phyloP scores from a whole-genome alignment of 2,113 vertebrate species.

The Poeciliopsis turrubarensis region DNA sequence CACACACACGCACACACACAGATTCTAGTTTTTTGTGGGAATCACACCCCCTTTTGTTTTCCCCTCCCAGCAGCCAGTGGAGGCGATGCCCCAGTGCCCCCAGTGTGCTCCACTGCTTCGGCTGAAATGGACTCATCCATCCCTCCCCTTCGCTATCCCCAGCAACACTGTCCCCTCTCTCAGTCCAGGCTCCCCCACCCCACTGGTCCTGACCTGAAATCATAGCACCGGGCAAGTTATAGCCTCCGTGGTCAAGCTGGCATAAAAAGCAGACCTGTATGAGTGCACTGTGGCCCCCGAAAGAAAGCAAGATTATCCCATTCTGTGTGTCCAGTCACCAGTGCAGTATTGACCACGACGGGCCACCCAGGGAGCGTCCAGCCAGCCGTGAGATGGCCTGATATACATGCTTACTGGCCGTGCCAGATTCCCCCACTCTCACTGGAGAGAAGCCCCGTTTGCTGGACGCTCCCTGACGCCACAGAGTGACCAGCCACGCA shows the following conservation, averaged over 20 bases:
- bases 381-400: constrained; percentile 82
- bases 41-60: constrained; percentile 73
- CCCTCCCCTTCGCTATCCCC: constrained; percentile 9
- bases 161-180: constrained; percentile 32
- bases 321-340: constrained; percentile 79
- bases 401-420: constrained; percentile 82
- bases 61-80: constrained; percentile 60
- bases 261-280: constrained; percentile 46
- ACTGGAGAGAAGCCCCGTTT: constrained; percentile 65
- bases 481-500: constrained; percentile 47
- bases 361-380: constrained; percentile 83
- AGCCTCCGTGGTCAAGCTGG: constrained; percentile 44
- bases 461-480: constrained; percentile 58
- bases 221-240: constrained; percentile 51
- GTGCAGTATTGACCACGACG: constrained; percentile 76
- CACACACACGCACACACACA: constrained; percentile 13
- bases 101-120: constrained; percentile 73
- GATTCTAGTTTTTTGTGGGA: constrained; percentile 56
- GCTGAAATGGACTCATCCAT: constrained; percentile 67
- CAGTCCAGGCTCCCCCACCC: constrained; percentile 28
- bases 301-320: constrained; percentile 82
- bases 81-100: constrained; percentile 72
- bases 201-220: constrained; percentile 76
- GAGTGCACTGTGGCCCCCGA: constrained; percentile 58
- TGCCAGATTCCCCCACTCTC: constrained; percentile 79